These are phyloP conservation scores for Lynx canadensis DNA, from an alignment of 2,113 vertebrate genomes.

Conservation along the genomic window DNA sequence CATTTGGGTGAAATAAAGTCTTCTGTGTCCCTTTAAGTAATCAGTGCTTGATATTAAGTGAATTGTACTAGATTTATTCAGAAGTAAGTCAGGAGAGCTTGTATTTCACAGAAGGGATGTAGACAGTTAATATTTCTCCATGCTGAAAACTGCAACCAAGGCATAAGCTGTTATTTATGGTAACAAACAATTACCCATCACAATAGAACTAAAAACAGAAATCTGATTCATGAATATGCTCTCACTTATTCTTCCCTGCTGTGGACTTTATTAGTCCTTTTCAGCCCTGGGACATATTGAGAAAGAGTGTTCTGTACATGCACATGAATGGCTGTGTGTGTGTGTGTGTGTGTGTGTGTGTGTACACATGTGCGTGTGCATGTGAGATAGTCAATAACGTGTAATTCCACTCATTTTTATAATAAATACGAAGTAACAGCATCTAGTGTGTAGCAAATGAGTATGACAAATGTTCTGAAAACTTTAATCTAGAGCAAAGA, in stretches of 20 bases:
- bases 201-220: constrained; percentile 69
- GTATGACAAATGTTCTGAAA: neutral
- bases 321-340: neutral
- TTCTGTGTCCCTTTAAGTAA: constrained; percentile 1
- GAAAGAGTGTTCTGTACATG: neutral
- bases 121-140: constrained; percentile 48
- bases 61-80: constrained; percentile 34
- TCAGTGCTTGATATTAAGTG: neutral
- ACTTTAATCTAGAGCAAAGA: neutral
- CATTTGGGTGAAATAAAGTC: constrained; percentile 14
- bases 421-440: neutral
- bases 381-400: neutral
- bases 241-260: constrained; percentile 40
- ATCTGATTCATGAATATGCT: constrained; percentile 43
- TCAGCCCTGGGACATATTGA: neutral
- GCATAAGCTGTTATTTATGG: constrained; percentile 55
- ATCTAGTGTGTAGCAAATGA: constrained; percentile 15
- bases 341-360: neutral
- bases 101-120: constrained; percentile 23
- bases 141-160: constrained; percentile 51
- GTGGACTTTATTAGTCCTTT: neutral
- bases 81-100: constrained; percentile 38
- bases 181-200: constrained; percentile 67
- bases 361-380: too few relatives aligned
- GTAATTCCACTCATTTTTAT: neutral